These are phyloP conservation scores for Nezara viridula DNA, from an alignment of 2,888 invertebrate genomes.

Conservation along the genomic window DNA sequence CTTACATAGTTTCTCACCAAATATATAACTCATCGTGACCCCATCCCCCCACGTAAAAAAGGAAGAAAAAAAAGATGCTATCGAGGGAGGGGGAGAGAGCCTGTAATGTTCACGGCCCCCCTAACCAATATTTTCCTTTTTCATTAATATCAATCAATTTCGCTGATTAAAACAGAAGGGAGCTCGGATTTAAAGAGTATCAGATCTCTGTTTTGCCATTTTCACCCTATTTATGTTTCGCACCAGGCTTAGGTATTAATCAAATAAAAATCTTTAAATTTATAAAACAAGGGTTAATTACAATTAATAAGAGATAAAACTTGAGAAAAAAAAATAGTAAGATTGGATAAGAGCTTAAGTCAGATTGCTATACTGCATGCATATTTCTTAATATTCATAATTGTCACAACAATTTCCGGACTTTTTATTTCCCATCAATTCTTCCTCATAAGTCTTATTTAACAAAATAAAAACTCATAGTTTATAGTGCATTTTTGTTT, in stretches of 20 bases:
- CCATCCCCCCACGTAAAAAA: not conserved
- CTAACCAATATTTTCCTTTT: conserved; percentile 32
- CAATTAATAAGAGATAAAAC: too few species aligned
- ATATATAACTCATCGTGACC: conserved; percentile 35
- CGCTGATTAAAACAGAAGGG: conserved; percentile 32
- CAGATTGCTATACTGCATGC: too few species aligned
- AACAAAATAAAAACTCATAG: too few species aligned
- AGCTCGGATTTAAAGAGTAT: conserved; percentile 8
- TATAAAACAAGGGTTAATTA: too few species aligned
- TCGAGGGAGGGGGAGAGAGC: not conserved
- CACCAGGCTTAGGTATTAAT: not conserved
- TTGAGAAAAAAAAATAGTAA: not conserved
- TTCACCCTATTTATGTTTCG: not conserved
- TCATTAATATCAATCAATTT: conserved; percentile 47
- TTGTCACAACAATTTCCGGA: too few species aligned
- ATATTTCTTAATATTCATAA: too few species aligned
- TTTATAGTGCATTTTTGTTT: too few species aligned
- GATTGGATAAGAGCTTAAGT: too few species aligned
- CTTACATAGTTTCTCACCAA: conserved; percentile 38
- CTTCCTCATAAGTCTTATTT: too few species aligned
- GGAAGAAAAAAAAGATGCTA: not conserved
- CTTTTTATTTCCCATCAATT: too few species aligned
- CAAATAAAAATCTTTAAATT: too few species aligned
- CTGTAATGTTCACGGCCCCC: not conserved
- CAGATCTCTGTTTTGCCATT: not conserved